Base-by-base conservation (phyloP, 2,113 vertebrate species). In the Phylloscopus whistleri region DNA sequence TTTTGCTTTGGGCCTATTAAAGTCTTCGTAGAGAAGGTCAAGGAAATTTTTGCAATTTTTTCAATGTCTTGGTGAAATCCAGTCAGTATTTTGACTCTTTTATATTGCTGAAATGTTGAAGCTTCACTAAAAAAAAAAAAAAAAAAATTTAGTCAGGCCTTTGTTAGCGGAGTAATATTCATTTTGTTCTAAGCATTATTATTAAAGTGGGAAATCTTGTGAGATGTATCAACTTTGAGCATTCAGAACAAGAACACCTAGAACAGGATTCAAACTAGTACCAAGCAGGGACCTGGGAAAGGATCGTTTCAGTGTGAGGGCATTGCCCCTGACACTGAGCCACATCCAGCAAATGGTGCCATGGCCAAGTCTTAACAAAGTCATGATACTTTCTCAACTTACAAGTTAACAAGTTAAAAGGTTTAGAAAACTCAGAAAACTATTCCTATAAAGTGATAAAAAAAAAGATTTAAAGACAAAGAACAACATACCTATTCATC, bases 1-100 rank as follows among this genome's bases (percentile, higher is more conserved):
- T 99, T 99, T 96, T 98, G 97, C 15, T 98, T 98, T 14, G 98
- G 98, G 6, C 98, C 98, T 69, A 99, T 97, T 76, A 98, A 87
- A 44, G 98, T 98, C 56, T 98, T 98, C 0, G 98, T 99, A 90
- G 94, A 97, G 94, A 98, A 98, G 22, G 97, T 97, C 48, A 99
- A 85, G 17, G 98, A 98, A 93, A 99, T 98, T 97, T 98, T 99
- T 69, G 98, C 97, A 90, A 99, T 90, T 46, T 96, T 97, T 26
- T 97, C 96, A 89, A 98, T 79, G 67, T 99, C 98, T 33, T 53
- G 94, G 9, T 98, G 95, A 66, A 99, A 99, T 97, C 98, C 98
- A 26, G 97, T 98, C 67, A 99, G 95, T 69, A 99, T 96, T 44
- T 98, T 97, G 2, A 98, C 98, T 92, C 98, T 98, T 15, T 97